These are phyloP conservation scores for Leptonema lineaticorne DNA, from an alignment of 1,140 invertebrate species.

Conservation along the genomic window DNA sequence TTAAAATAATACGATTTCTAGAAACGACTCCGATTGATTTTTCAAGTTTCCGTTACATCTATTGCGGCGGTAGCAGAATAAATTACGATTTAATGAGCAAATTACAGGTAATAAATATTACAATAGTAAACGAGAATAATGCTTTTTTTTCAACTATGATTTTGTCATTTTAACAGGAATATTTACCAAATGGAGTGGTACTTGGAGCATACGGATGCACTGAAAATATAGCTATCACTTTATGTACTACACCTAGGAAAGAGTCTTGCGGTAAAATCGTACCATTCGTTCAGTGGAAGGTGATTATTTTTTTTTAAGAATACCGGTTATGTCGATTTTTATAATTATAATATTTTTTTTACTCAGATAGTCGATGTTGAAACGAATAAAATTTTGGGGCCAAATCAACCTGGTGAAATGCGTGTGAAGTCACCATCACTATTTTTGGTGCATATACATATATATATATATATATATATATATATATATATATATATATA, in stretches of 20 bases:
- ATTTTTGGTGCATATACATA: slow-evolving; percentile 4
- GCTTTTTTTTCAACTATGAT: background rate
- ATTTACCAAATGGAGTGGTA: slow-evolving; percentile 21
- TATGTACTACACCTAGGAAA: background rate
- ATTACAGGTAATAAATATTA: slow-evolving; percentile 33
- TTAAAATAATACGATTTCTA: slow-evolving; percentile 7
- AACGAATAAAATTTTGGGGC: slow-evolving; percentile 45
- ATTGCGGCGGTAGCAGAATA: slow-evolving; percentile 24
- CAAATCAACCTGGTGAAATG: slow-evolving; percentile 47
- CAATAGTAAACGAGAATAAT: background rate
- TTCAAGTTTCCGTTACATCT: slow-evolving; percentile 8
- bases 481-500: background rate
- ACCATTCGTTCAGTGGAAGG: slow-evolving; percentile 35
- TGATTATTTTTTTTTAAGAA: slow-evolving; percentile 10
- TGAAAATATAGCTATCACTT: background rate
- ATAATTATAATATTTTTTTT: no score
- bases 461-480: background rate
- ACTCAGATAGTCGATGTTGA: slow-evolving; percentile 41
- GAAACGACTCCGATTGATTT: slow-evolving; percentile 26
- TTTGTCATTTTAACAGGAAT: slow-evolving; percentile 7
- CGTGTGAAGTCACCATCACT: slow-evolving; percentile 40
- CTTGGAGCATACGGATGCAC: slow-evolving; percentile 24
- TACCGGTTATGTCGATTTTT: no score
- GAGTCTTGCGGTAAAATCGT: slow-evolving; percentile 21
- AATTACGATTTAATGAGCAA: slow-evolving; percentile 1